Evolutionary conservation across 64 coral and sea anemone genomes (phyloP).

Genomic region (Dendronephthya gigantea): DNA sequence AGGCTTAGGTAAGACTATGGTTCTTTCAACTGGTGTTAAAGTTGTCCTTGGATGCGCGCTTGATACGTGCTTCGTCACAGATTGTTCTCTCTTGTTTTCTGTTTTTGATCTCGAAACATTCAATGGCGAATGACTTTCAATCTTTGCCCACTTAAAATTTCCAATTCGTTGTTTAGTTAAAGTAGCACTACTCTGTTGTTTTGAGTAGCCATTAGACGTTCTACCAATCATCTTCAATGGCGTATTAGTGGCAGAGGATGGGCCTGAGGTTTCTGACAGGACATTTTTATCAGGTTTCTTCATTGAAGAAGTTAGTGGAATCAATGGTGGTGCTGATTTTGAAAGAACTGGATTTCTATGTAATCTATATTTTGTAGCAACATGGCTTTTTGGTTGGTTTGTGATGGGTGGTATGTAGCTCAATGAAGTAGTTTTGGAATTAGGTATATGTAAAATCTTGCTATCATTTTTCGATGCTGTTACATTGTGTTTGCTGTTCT

Average conservation of each 20-base stretch:
- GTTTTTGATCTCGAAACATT: not conserved
- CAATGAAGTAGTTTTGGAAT: not conserved
- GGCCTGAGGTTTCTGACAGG: not conserved
- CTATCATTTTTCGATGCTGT: no score
- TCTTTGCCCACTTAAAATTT: not conserved
- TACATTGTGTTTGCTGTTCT: no score
- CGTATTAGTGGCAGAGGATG: not conserved
- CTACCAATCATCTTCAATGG: not conserved
- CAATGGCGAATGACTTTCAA: not conserved
- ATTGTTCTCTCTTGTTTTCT: not conserved
- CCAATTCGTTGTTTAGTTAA: not conserved
- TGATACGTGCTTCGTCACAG: no score
- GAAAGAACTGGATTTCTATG: not conserved
- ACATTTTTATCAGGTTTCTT: not conserved
- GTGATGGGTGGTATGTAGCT: not conserved
- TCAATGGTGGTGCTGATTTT: not conserved
- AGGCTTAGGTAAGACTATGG: not conserved
- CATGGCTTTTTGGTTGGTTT: not conserved
- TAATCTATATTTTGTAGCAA: not conserved
- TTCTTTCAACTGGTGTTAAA: no score
- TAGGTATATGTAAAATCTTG: not conserved
- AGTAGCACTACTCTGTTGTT: not conserved
- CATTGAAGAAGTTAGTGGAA: not conserved
- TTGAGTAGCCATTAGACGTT: not conserved
- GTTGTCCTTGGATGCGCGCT: no score